A percentile compares a stretch with the other conserved stretches of the same genome.
These are phyloP conservation scores for Otus sunia DNA, from an alignment of 2,113 vertebrate species.

Conservation along the genomic window DNA sequence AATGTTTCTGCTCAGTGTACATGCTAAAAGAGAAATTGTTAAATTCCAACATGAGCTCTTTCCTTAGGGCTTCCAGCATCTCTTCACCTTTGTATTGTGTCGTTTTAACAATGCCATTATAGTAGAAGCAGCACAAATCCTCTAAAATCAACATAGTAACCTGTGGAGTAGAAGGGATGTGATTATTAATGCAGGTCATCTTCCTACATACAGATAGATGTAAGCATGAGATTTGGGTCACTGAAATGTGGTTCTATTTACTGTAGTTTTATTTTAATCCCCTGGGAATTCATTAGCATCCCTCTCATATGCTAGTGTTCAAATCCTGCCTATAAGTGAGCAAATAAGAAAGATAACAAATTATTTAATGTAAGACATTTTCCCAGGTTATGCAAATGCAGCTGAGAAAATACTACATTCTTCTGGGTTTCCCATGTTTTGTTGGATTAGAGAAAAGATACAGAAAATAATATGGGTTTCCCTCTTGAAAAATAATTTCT, in stretches of 20 bases:
- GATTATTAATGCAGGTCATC: background rate
- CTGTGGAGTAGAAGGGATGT: background rate
- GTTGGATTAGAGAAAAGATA: background rate
- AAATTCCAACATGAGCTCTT: background rate
- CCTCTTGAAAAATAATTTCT: background rate
- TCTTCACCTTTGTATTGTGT: background rate
- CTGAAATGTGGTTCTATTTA: background rate
- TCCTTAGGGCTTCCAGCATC: background rate
- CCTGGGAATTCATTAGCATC: slow-evolving; percentile 21
- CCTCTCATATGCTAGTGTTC: background rate
- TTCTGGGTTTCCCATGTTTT: background rate
- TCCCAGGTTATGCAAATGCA: background rate
- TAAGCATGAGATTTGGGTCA: background rate
- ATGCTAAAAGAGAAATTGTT: background rate
- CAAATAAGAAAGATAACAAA: background rate
- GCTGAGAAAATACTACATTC: background rate
- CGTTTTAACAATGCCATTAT: background rate
- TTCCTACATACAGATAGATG: background rate
- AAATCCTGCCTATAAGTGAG: background rate
- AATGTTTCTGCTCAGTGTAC: background rate
- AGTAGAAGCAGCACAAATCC: background rate
- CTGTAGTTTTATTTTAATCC: slow-evolving; percentile 12
- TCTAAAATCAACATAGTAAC: background rate
- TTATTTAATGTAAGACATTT: background rate
- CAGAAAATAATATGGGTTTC: background rate